phyloP scores from a whole-genome alignment of 2,797 vertebrate species.

The Molossus alvarezi region DNA sequence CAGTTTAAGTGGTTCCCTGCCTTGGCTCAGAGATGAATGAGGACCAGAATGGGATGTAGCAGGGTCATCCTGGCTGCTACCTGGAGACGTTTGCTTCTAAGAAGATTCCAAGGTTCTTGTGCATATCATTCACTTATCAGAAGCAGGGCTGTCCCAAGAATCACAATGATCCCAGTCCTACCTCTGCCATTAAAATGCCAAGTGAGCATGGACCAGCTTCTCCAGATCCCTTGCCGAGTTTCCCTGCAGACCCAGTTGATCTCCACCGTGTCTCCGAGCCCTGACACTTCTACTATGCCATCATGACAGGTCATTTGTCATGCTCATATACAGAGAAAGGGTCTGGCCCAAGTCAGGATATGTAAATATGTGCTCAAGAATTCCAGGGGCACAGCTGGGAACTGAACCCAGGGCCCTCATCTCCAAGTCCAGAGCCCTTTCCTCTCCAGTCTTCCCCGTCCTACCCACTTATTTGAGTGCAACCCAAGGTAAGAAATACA shows the following conservation, averaged over 20 bases:
- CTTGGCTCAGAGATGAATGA: slow-evolving; percentile 26
- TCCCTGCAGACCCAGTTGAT: not conserved
- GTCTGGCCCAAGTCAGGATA: not conserved
- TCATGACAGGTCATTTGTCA: fast-evolving
- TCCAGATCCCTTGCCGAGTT: not conserved
- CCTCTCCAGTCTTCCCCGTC: not conserved
- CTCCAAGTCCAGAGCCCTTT: not conserved
- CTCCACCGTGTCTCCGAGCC: not conserved
- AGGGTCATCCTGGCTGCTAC: not conserved
- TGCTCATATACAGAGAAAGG: not conserved
- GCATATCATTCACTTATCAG: not conserved
- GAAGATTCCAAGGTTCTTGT: not conserved
- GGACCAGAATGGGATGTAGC: not conserved
- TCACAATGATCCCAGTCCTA: not conserved
- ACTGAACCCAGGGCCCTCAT: not conserved
- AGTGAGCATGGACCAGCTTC: not conserved
- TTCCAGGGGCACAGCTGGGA: not conserved
- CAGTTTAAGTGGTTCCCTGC: not conserved
- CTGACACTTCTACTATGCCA: not conserved
- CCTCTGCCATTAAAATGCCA: not conserved
- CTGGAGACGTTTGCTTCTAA: not conserved
- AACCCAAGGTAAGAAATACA: not conserved
- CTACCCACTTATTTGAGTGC: not conserved
- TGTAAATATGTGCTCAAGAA: not conserved
- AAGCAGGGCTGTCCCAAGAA: not conserved